Base-by-base conservation (phyloP, 2,888 invertebrate species). In the Meloe dianella region DNA sequence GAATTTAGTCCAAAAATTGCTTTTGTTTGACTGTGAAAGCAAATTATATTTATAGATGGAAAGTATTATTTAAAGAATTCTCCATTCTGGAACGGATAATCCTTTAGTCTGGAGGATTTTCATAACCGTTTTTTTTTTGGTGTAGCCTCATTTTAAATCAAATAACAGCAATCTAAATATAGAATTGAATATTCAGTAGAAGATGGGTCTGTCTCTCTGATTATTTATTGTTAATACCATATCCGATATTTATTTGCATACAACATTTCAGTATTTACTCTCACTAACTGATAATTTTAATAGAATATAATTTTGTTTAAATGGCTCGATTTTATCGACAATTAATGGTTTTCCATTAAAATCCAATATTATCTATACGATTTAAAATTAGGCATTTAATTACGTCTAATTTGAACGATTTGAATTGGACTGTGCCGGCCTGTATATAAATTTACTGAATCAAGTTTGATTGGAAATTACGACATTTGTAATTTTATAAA, bases 311-410 rank as follows among this genome's bases (percentile, higher is more conserved):
- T 41, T 41, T 41, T 41, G 14, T n/a, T 41, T 7, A n/a, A 20
- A 2, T 5, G 41, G n/a, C n/a, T n/a, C n/a, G n/a, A n/a, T n/a
- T n/a, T n/a, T n/a, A n/a, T n/a, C n/a, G 27, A 27, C 3, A 41
- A n/a, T 41, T 35, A 27, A n/a, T n/a, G 32, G 7, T 2, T 7
- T 17, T n/a, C 6, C 5, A 41, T 41, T 41, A n/a, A n/a, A 41
- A 41, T 17, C 38, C 24, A 5, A 24, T 51, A 3, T 24, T 51
- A n/a, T 51, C 22, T 10, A 22, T 22, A 22, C 51, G 12, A 51
- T 51, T 67, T 61, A 41, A 60, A 61, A 63, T 32, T 30, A 57
- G 67, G 61, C 64, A 67, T 67, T 64, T 47, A 64, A 67, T 67
- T 61, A 64, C 61, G 14, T 56, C n/a, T 22, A 54, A 61, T 64